phyloP scores from a whole-genome alignment of 1,140 invertebrate genomes.

The Lasaia peninsularis region DNA sequence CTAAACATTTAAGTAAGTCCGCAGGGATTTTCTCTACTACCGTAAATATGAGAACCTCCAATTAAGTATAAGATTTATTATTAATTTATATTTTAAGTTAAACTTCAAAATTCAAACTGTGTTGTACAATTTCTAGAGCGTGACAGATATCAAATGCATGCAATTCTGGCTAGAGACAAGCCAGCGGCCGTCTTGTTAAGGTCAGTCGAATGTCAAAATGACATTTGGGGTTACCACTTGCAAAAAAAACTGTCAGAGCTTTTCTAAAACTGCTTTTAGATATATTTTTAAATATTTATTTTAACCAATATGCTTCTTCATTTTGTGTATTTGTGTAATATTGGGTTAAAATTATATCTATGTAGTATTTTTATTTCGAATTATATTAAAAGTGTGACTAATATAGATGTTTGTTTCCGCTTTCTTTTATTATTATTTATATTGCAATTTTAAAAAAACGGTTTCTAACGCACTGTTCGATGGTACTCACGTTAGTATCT shows the following conservation, averaged over 20 bases:
- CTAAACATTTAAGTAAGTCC: too few species aligned
- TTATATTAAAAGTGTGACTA: too few species aligned
- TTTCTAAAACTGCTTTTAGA: neutral
- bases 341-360: neutral
- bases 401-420: too few species aligned
- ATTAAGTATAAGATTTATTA: neutral
- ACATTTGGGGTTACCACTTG: conserved; percentile 28
- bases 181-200: conserved; percentile 63
- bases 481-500: too few species aligned
- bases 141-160: conserved; percentile 70
- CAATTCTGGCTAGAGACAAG: conserved; percentile 60
- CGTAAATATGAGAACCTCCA: too few species aligned
- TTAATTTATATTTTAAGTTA: neutral
- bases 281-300: too few species aligned
- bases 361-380: neutral
- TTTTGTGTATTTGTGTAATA: too few species aligned
- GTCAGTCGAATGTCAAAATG: conserved; percentile 53
- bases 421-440: too few species aligned
- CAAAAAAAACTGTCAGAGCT: conserved; percentile 19
- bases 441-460: too few species aligned
- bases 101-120: conserved; percentile 24
- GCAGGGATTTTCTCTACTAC: too few species aligned
- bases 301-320: too few species aligned
- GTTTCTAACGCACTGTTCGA: too few species aligned
- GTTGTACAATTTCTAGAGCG: conserved; percentile 65